Conservation (phyloP, 2,113 vertebrate species). For the Paramormyrops kingsleyae region DNA sequence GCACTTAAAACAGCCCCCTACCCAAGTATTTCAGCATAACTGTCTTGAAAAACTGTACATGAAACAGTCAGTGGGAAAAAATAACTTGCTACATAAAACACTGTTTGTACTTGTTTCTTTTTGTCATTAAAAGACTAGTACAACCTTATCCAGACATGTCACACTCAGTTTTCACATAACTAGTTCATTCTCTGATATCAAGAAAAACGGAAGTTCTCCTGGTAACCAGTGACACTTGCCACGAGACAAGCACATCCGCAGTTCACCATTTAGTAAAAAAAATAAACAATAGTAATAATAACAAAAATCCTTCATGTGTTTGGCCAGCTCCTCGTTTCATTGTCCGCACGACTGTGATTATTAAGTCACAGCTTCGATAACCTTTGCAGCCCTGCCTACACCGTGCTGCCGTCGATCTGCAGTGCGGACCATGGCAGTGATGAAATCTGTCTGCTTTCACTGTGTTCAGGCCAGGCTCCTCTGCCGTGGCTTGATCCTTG, state of each 20-base stretch:
- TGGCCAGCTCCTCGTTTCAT: conserved; percentile 42
- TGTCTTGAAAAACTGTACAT: conserved; percentile 17
- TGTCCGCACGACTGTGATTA: conserved; percentile 22
- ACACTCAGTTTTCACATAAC: not conserved
- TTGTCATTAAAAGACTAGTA: conserved; percentile 27
- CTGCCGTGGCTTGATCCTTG: conserved; percentile 92
- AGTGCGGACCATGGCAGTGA: not conserved
- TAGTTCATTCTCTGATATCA: not conserved
- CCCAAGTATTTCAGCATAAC: not conserved
- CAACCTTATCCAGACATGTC: not conserved
- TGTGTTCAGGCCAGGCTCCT: conserved; percentile 79
- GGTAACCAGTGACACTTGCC: not conserved
- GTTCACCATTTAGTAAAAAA: conserved; percentile 7
- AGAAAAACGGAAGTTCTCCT: not conserved
- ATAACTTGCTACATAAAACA: not conserved
- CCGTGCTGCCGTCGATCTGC: not conserved
- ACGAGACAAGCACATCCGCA: not conserved
- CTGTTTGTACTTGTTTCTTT: conserved; percentile 1
- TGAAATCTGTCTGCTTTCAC: not conserved
- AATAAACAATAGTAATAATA: not conserved
- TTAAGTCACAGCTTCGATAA: conserved; percentile 26
- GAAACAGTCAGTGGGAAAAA: not conserved
- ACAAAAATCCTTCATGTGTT: conserved; percentile 58
- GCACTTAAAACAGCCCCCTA: not conserved
- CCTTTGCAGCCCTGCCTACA: conserved; percentile 19